Evolutionary conservation across 2,113 vertebrate species (phyloP), one percentile per base, ranked within the genome.

Genomic region (Strix aluco): DNA sequence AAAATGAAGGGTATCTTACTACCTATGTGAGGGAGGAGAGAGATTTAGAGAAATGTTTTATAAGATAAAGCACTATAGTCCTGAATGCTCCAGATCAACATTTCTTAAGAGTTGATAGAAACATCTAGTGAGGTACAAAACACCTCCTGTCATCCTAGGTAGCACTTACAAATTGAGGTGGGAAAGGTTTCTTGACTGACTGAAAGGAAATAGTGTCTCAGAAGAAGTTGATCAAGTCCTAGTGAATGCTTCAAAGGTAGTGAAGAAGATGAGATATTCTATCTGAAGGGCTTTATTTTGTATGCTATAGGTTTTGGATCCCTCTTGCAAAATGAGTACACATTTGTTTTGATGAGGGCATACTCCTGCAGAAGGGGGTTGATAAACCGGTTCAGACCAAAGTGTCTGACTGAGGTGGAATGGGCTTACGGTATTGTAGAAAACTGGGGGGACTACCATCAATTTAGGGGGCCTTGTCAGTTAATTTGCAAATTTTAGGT

Each of bases 401-500:
- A 67, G n/a, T 0, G 1, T 44, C 34, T 65, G 65, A 51, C 57
- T 78, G 51, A 65, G 16, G 32, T 65, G 44, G 51, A 82, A 71
- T 46, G 27, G 3, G 10, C 32, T 51, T 58, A 29, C 0, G 0
- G 4, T 1, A 0, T 38, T 87, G 62, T 75, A 27, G 42, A 63
- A 71, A 70, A 70, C 9, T 25, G 9, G 30, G n/a, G 15, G 12
- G 69, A 61, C 21, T 49, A 29, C 10, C 8, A 34, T 8, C 10
- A 38, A 17, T 55, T 61, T 42, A 42, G 16, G 20, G 11, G 27
- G 6, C 13, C 23, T 42, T 38, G 58, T 44, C 74, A 52, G 26
- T 40, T 47, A 49, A 20, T 42, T 61, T 86, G 42, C 32, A 51
- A 62, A 13, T 49, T 55, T 81, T 42, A 75, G 5, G 18, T 62